Evolutionary conservation across 2,113 vertebrate species (phyloP).

Genomic region (Corythornis madagascariensis): DNA sequence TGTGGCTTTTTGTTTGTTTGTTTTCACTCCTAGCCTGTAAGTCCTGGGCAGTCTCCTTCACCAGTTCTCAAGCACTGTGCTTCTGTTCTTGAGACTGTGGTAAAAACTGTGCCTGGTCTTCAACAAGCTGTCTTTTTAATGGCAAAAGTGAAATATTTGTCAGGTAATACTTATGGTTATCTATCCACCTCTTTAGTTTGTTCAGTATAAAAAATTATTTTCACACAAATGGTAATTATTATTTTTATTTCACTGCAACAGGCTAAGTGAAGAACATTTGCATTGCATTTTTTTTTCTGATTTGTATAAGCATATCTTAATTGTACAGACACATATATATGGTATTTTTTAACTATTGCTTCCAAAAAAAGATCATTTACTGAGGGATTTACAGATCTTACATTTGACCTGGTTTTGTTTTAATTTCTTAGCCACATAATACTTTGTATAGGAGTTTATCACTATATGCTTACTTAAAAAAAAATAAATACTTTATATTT

Average conservation of each 20-base stretch:
- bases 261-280: not conserved
- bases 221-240: not conserved
- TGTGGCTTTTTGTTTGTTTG: not conserved
- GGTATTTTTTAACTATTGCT: not conserved
- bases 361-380: not conserved
- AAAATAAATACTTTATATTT: not conserved
- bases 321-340: not conserved
- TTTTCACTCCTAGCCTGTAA: conserved; percentile 76
- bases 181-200: not conserved
- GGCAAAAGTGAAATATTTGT: conserved; percentile 92
- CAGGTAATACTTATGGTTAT: conserved; percentile 77
- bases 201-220: not conserved
- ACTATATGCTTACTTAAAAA: not conserved
- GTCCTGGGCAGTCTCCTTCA: conserved; percentile 81
- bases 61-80: conserved; percentile 87
- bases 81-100: conserved; percentile 88
- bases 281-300: not conserved
- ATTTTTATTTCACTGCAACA: not conserved
- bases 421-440: not conserved
- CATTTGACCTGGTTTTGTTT: not conserved
- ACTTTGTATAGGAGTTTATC: not conserved
- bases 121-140: conserved; percentile 86
- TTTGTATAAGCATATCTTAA: not conserved
- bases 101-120: conserved; percentile 91
- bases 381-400: not conserved